Base-by-base conservation (phyloP, 2,797 vertebrate genomes). In the Enteromius argenteus region DNA sequence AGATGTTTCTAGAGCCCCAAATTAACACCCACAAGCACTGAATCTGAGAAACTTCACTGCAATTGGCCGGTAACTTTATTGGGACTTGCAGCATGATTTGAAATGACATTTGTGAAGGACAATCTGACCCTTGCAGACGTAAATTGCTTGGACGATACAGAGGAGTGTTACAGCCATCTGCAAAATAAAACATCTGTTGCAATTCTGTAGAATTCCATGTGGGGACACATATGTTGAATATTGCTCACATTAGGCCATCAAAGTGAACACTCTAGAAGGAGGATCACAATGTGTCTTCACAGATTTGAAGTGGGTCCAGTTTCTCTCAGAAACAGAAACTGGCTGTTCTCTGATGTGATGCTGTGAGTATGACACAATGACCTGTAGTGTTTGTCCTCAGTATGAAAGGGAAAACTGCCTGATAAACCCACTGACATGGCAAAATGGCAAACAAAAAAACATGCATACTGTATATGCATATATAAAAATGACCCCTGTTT, bases 201-300 rank as follows among this genome's bases (percentile, higher is more conserved):
- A 6, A 77, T 77, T 77, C 37, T 77, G 27, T 30, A 27, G 14
- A 60, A 56, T 35, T 58, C 73, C 32, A 37, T 39, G 44, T 76
- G 49, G 51, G 17, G 46, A 35, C 30, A 74, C 46, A 74, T 2
- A 17, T 60, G 56, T 62, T 77, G 37, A 44, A 44, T 74, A 74
- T 74, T 35, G 10, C 53, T 77, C 74, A 23, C 35, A 77, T 77
- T 77, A 77, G 39, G 30, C 30, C 72, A n/a, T 53, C 30, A 53
- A 74, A 74, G 72, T 74, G 30, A 74, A 74, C 49, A 74, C 32
- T 53, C 51, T 53, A 14, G 10, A 32, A 53, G 30, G 53, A 74
- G 19, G 32, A 53, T 35, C 10, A 66, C 62, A 35, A 66, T 9
- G 32, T 35, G 64, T 66, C 32, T 66, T 37, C 64, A 13, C 5